Conservation (phyloP, 2,888 invertebrate species). For the Gerris lacustris region DNA sequence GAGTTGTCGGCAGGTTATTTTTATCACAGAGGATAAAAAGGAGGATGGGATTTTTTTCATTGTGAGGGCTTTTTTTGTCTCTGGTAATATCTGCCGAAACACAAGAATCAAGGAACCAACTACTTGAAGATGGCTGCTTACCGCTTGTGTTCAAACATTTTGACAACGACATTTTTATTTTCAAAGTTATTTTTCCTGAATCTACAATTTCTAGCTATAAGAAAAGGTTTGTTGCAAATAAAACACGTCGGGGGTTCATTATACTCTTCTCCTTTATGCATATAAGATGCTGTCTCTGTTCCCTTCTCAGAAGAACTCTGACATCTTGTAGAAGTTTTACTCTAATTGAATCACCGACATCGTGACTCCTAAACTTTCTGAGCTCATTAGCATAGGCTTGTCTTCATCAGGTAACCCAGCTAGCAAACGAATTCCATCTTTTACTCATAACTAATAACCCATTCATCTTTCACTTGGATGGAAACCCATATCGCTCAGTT, state of each 20-base stretch:
- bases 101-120: neutral
- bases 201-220: neutral
- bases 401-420: constrained; percentile 18
- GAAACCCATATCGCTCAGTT: constrained; percentile 13
- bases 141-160: neutral
- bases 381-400: constrained; percentile 16
- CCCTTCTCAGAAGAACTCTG: neutral
- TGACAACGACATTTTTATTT: neutral
- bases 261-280: neutral
- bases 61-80: neutral
- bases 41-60: too few relatives aligned
- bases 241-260: neutral
- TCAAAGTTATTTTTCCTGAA: neutral
- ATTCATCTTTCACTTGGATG: constrained; percentile 15
- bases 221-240: neutral
- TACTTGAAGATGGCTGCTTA: too few relatives aligned
- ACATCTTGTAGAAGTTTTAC: constrained; percentile 20
- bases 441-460: neutral
- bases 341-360: constrained; percentile 16
- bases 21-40: too few relatives aligned
- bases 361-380: constrained; percentile 12
- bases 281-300: constrained; percentile 13
- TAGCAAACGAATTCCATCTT: constrained; percentile 11
- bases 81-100: neutral
- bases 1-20: neutral